Conservation (phyloP, 2,888 invertebrate genomes). For the Schrankia costaestrigalis region DNA sequence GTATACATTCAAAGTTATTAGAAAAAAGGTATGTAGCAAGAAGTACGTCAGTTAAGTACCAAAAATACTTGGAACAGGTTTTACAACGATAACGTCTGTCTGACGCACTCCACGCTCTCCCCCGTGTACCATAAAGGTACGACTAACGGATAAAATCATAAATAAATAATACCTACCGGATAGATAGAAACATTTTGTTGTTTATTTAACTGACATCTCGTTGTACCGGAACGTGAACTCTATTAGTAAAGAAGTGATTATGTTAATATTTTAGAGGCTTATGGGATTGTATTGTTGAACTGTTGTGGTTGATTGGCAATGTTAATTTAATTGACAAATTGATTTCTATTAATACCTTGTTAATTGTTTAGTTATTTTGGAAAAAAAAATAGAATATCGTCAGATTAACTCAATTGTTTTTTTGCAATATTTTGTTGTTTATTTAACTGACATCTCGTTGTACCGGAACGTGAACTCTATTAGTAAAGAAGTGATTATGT, state of each 20-base stretch:
- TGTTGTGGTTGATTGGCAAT: neutral
- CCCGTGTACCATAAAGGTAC: slow-evolving; percentile 2
- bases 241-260: neutral
- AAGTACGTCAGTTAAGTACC: too few relatives aligned
- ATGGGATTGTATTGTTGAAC: neutral
- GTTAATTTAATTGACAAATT: neutral
- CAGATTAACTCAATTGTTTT: too few relatives aligned
- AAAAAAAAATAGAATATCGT: too few relatives aligned
- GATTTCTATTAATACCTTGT: neutral
- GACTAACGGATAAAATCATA: slow-evolving; percentile 5
- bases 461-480: neutral
- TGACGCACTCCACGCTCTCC: slow-evolving; percentile 2
- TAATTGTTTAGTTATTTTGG: too few relatives aligned
- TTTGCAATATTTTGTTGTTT: slow-evolving; percentile 2
- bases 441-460: neutral
- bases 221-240: neutral
- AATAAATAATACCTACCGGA: slow-evolving; percentile 4
- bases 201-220: slow-evolving; percentile 1
- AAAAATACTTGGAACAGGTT: neutral
- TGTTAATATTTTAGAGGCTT: neutral
- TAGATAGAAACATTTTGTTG: neutral
- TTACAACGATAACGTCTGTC: slow-evolving; percentile 1
- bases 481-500: neutral
- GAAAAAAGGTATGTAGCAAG: too few relatives aligned
- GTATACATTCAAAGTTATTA: too few relatives aligned